Evolutionary conservation across 2,888 invertebrate genomes (phyloP).

Genomic region (Toxonevra muliebris): DNA sequence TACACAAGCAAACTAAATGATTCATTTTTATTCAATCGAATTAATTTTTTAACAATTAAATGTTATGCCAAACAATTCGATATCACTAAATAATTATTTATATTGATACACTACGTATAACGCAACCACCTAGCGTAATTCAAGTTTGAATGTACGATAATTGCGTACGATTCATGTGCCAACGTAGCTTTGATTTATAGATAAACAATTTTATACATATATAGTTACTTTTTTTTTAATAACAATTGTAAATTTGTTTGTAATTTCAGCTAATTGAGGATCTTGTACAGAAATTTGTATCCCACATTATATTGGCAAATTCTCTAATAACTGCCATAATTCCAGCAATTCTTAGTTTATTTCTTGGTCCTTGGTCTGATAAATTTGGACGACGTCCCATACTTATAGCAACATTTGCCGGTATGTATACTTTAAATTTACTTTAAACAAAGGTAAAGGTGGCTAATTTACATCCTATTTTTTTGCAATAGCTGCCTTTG

Average conservation of each 20-base stretch:
- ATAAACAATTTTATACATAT: background rate
- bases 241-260: background rate
- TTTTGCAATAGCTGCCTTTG: slow-evolving; percentile 48
- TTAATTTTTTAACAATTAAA: no score
- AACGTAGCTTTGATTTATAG: no score
- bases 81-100: no score
- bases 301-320: slow-evolving; percentile 71
- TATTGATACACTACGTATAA: no score
- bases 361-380: slow-evolving; percentile 84
- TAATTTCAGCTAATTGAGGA: slow-evolving; percentile 60
- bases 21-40: no score
- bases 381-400: no score
- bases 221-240: background rate
- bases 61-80: no score
- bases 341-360: slow-evolving; percentile 74
- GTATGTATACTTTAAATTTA: slow-evolving; percentile 55
- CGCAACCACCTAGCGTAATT: no score
- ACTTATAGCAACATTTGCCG: slow-evolving; percentile 70
- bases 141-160: no score
- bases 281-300: slow-evolving; percentile 72
- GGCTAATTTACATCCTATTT: background rate
- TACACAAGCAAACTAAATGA: no score
- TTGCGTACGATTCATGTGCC: background rate
- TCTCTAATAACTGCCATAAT: slow-evolving; percentile 72
- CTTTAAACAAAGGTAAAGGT: background rate